These are phyloP conservation scores for Microcebus murinus DNA, from an alignment of 2,113 vertebrate species.

Conservation along the genomic window DNA sequence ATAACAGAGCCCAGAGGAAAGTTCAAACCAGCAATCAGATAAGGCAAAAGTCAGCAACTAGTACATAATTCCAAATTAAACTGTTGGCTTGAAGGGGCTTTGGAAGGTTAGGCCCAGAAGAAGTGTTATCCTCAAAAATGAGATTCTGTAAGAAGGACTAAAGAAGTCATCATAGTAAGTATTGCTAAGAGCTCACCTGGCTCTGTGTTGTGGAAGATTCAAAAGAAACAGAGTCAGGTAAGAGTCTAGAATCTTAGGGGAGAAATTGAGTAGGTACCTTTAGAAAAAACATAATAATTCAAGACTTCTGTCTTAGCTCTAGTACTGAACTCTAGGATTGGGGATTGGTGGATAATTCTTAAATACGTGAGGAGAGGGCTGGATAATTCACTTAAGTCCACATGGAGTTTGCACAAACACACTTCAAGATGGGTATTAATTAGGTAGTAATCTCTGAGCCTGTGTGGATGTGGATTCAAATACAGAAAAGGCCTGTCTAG, in stretches of 20 bases:
- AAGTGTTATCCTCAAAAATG: neutral
- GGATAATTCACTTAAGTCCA: fast-evolving
- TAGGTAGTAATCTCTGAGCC: neutral
- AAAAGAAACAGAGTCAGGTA: neutral
- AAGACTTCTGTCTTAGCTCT: neutral
- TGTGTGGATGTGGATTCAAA: neutral
- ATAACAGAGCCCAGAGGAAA: neutral
- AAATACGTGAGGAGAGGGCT: fast-evolving
- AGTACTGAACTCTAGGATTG: no score
- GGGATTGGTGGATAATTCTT: neutral
- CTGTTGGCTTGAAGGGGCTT: neutral
- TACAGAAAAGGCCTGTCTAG: neutral
- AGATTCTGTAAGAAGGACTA: neutral
- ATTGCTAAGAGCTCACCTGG: fast-evolving
- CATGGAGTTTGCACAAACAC: neutral
- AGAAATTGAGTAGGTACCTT: neutral
- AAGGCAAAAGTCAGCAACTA: neutral
- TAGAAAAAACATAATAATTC: neutral
- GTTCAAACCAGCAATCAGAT: neutral
- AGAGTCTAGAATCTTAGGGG: neutral
- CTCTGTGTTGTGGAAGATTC: neutral
- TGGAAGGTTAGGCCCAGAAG: neutral
- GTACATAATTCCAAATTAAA: neutral
- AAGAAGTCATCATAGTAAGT: fast-evolving
- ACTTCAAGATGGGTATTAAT: no score